phyloP scores from a whole-genome alignment of 2,797 vertebrate genomes.

The Parauchenoglanis punctatus region DNA sequence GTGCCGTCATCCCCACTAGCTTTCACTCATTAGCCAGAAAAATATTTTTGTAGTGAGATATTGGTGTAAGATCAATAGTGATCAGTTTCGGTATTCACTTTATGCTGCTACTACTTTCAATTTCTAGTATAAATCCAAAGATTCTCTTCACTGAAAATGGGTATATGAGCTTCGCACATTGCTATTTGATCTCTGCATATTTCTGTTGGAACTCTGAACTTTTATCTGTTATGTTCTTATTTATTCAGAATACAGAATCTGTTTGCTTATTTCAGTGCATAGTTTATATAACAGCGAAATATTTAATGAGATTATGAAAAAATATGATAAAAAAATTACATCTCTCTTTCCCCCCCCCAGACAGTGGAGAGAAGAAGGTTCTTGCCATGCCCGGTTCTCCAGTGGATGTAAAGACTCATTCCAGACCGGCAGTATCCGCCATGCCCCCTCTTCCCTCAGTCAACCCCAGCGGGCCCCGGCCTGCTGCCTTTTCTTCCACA shows the following conservation, averaged over 20 bases:
- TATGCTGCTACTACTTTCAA: too few relatives aligned
- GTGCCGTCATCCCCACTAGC: background rate
- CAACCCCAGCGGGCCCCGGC: conserved; percentile 89
- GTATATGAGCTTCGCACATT: background rate
- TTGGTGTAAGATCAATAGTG: background rate
- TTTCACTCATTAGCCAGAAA: background rate
- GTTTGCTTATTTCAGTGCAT: background rate
- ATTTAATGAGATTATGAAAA: background rate
- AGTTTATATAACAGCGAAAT: background rate
- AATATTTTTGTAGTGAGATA: background rate
- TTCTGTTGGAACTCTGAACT: background rate
- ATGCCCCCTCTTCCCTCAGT: conserved; percentile 95
- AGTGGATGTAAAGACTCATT: conserved; percentile 97
- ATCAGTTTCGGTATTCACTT: background rate
- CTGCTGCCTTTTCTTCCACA: conserved; percentile 89
- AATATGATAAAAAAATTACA: background rate
- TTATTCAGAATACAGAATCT: background rate
- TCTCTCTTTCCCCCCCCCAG: conserved; percentile 67
- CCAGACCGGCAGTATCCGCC: conserved; percentile 89
- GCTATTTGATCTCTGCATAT: background rate
- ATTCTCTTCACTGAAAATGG: background rate
- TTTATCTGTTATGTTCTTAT: background rate
- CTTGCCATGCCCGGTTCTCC: conserved; percentile 98
- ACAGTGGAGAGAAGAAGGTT: conserved; percentile 92
- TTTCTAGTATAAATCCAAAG: background rate